These are phyloP conservation scores for Muschampia plurimacula DNA, from an alignment of 2,888 invertebrate species.

Conservation along the genomic window DNA sequence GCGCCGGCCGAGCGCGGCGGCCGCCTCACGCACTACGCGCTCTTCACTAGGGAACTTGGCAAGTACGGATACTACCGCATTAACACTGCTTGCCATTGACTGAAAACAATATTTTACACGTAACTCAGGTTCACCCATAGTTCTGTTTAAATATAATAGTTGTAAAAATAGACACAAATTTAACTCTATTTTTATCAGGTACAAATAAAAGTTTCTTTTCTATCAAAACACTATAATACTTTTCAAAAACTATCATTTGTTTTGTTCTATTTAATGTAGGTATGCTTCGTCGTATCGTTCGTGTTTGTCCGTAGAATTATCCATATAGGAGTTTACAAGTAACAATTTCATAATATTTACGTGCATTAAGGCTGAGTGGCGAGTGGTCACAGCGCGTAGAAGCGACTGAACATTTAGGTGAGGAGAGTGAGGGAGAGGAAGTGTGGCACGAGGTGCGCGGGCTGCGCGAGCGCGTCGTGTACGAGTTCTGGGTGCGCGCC, in stretches of 20 bases:
- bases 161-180: too few relatives aligned
- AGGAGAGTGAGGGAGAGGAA: conserved; percentile 55
- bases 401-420: conserved; percentile 42
- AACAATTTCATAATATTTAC: conserved; percentile 55
- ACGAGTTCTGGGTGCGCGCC: conserved; percentile 94
- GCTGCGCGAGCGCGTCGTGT: conserved; percentile 89
- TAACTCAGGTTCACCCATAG: too few relatives aligned
- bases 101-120: too few relatives aligned
- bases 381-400: conserved; percentile 74
- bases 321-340: not conserved
- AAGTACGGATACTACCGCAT: conserved; percentile 67
- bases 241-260: too few relatives aligned
- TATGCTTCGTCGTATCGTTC: not conserved
- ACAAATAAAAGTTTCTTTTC: too few relatives aligned
- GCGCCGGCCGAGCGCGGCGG: conserved; percentile 91
- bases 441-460: conserved; percentile 88
- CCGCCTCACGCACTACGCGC: conserved; percentile 90
- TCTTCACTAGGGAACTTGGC: conserved; percentile 90
- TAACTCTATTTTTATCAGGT: too few relatives aligned
- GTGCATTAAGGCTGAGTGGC: conserved; percentile 58
- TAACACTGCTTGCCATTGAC: not conserved
- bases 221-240: too few relatives aligned
- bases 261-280: not conserved
- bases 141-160: too few relatives aligned
- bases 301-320: too few relatives aligned